phyloP scores from a whole-genome alignment of 2,888 invertebrate genomes.

The Lasioglossum calceatum region DNA sequence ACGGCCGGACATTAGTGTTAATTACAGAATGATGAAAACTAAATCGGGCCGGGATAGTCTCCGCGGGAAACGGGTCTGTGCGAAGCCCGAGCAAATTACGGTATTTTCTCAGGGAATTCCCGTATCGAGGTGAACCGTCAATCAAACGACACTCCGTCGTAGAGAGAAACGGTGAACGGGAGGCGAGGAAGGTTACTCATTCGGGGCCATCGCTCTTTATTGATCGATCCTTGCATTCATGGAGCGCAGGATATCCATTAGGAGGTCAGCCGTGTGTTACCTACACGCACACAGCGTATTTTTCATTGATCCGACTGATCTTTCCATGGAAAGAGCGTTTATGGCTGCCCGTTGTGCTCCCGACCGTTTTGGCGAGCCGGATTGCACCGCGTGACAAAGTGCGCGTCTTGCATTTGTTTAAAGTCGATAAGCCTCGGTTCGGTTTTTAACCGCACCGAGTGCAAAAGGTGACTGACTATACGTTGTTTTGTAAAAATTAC shows the following conservation, averaged over 20 bases:
- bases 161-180: constrained; percentile 11
- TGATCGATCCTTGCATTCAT: constrained; percentile 60
- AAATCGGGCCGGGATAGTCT: neutral
- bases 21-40: constrained; percentile 13
- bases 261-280: constrained; percentile 30
- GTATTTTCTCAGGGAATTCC: constrained; percentile 24
- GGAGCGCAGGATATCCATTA: constrained; percentile 54
- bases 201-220: constrained; percentile 56
- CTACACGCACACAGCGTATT: constrained; percentile 15
- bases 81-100: neutral
- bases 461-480: too few relatives aligned
- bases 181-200: constrained; percentile 31
- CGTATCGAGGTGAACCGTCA: constrained; percentile 8
- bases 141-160: constrained; percentile 27
- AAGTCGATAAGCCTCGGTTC: too few relatives aligned
- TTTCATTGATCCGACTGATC: constrained; percentile 38
- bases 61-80: neutral
- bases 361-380: neutral
- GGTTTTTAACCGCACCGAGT: too few relatives aligned
- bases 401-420: neutral
- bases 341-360: neutral
- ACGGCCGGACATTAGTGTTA: constrained; percentile 1
- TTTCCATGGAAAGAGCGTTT: constrained; percentile 16
- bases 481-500: too few relatives aligned
- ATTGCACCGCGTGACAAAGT: too few relatives aligned